Percentiles rank a stretch among this genome's conserved stretches.
These are phyloP conservation scores for Hypolimnas misippus DNA, from an alignment of 2,888 invertebrate species.

Conservation along the genomic window DNA sequence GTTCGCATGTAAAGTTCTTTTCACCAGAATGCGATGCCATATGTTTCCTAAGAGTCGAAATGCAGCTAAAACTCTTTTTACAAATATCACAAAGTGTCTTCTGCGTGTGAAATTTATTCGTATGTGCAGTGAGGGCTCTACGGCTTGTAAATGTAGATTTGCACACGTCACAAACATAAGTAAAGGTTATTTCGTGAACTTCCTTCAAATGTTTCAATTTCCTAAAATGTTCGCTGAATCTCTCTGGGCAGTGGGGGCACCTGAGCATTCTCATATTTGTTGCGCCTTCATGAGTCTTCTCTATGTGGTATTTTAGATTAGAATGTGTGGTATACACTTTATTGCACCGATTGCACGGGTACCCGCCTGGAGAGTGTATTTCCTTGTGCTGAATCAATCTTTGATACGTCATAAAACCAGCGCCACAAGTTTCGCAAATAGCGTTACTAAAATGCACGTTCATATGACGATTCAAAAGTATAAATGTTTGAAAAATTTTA, in stretches of 20 bases:
- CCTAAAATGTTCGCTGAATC: slow-evolving; percentile 66
- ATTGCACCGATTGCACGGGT: slow-evolving; percentile 69
- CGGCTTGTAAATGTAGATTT: slow-evolving; percentile 60
- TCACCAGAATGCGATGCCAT: slow-evolving; percentile 65
- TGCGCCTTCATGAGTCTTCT: slow-evolving; percentile 63
- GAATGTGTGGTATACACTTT: slow-evolving; percentile 77
- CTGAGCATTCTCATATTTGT: slow-evolving; percentile 61
- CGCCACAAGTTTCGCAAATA: slow-evolving; percentile 69
- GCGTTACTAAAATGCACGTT: slow-evolving; percentile 71
- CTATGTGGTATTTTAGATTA: slow-evolving; percentile 65
- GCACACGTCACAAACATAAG: slow-evolving; percentile 65
- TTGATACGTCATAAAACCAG: slow-evolving; percentile 68
- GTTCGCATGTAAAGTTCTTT: slow-evolving; percentile 62
- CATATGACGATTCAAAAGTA: slow-evolving; percentile 70
- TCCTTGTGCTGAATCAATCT: slow-evolving; percentile 66
- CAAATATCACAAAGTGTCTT: slow-evolving; percentile 78
- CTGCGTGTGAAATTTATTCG: slow-evolving; percentile 63
- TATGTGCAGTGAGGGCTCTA: slow-evolving; percentile 64
- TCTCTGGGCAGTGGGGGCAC: slow-evolving; percentile 65
- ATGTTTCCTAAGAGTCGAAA: slow-evolving; percentile 63
- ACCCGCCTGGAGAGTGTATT: slow-evolving; percentile 64
- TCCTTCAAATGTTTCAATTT: slow-evolving; percentile 71
- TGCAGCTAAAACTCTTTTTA: slow-evolving; percentile 74
- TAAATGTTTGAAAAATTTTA: slow-evolving; percentile 66
- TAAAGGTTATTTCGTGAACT: slow-evolving; percentile 63